phyloP scores from a whole-genome alignment of 2,797 vertebrate genomes.

The Garrulus glandarius region DNA sequence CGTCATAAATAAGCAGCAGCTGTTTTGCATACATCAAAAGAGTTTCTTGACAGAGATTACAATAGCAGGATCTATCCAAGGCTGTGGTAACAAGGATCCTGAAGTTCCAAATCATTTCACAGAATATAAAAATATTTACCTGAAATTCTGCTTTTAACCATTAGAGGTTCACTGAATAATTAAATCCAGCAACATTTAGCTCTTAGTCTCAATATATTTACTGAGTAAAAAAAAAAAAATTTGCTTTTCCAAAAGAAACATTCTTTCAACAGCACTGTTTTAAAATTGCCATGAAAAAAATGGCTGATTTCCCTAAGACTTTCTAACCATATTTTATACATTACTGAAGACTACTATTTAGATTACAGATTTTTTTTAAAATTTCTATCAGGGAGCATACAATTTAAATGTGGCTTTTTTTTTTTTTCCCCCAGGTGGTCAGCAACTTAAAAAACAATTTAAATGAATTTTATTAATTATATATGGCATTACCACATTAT shows the following conservation, averaged over 20 bases:
- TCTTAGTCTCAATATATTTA: neutral
- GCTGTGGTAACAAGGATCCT: neutral
- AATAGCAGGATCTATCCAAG: neutral
- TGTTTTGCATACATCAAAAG: neutral
- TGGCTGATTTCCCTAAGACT: neutral
- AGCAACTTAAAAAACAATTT: neutral
- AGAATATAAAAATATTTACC: neutral
- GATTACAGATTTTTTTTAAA: neutral
- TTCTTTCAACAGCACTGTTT: neutral
- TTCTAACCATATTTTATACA: neutral
- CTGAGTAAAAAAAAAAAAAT: neutral
- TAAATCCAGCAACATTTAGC: neutral
- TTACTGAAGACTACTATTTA: neutral
- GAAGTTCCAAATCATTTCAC: neutral
- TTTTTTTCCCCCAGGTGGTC: neutral
- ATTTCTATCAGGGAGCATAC: neutral
- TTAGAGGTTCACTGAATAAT: neutral
- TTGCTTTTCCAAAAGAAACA: neutral
- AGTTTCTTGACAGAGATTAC: neutral
- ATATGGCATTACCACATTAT: neutral
- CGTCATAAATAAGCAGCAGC: neutral
- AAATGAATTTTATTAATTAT: neutral
- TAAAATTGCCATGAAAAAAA: neutral
- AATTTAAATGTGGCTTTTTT: neutral
- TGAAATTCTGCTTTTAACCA: neutral